Conservation (phyloP, 1,140 invertebrate genomes). For the Musca domestica region DNA sequence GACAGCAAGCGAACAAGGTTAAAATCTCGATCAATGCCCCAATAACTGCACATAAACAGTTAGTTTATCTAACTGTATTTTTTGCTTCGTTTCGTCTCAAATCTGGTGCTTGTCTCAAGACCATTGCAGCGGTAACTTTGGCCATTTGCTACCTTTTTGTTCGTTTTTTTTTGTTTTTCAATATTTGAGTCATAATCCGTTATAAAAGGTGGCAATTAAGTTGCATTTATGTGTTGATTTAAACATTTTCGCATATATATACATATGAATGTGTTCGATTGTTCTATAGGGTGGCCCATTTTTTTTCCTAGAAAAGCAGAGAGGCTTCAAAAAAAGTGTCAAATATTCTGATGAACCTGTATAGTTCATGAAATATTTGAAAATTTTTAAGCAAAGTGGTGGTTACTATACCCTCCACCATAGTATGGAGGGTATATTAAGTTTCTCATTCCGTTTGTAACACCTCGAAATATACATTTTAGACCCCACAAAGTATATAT, state of each 20-base stretch:
- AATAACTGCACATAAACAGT: conserved; percentile 4
- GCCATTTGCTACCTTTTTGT: no score
- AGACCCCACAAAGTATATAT: no score
- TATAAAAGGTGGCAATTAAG: conserved; percentile 20
- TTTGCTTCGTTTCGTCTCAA: background rate
- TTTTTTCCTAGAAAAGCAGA: no score
- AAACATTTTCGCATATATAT: background rate
- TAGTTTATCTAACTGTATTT: conserved; percentile 7
- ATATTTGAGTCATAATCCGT: conserved; percentile 12
- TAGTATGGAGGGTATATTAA: no score
- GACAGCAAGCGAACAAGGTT: conserved; percentile 14
- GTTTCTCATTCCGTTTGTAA: no score
- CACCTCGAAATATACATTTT: no score
- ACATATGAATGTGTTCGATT: background rate
- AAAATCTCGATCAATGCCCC: conserved; percentile 20
- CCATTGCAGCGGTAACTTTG: background rate
- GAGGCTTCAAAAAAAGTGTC: no score
- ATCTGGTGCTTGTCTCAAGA: background rate
- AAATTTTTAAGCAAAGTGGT: no score
- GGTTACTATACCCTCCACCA: no score
- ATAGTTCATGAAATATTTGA: no score
- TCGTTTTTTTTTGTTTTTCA: no score
- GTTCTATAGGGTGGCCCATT: background rate
- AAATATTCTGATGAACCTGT: no score
- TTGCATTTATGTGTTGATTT: conserved; percentile 6